These are phyloP conservation scores for Asarcornis scutulata DNA, from an alignment of 2,113 vertebrate species.

Conservation along the genomic window DNA sequence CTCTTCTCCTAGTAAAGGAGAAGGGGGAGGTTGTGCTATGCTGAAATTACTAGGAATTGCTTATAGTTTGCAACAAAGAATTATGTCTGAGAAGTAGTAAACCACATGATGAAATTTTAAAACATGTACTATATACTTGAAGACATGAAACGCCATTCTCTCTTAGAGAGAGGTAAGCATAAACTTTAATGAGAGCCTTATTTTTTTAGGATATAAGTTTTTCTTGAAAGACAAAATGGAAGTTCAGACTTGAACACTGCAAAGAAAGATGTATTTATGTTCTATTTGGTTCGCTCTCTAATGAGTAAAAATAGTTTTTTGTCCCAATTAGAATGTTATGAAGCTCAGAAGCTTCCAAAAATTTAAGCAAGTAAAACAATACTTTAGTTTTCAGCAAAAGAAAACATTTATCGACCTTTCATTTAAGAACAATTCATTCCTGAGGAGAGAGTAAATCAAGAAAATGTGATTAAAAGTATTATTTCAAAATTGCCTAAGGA, in stretches of 20 bases:
- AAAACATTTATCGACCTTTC: background rate
- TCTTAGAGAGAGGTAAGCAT: background rate
- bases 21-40: background rate
- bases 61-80: background rate
- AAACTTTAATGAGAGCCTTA: background rate
- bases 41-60: background rate
- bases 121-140: background rate
- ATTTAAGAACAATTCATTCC: background rate
- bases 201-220: background rate
- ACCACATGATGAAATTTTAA: background rate
- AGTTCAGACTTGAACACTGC: background rate
- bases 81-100: background rate
- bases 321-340: background rate
- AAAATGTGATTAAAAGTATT: background rate
- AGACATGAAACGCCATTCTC: background rate
- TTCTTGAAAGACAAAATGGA: background rate
- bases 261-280: background rate
- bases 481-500: background rate
- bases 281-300: background rate
- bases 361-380: background rate
- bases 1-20: background rate
- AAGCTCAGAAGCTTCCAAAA: background rate
- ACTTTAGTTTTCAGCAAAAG: background rate
- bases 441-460: background rate
- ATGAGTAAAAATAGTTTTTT: background rate